phyloP scores from a whole-genome alignment of 2,888 invertebrate species.

The Lasioglossum oenotherae region DNA sequence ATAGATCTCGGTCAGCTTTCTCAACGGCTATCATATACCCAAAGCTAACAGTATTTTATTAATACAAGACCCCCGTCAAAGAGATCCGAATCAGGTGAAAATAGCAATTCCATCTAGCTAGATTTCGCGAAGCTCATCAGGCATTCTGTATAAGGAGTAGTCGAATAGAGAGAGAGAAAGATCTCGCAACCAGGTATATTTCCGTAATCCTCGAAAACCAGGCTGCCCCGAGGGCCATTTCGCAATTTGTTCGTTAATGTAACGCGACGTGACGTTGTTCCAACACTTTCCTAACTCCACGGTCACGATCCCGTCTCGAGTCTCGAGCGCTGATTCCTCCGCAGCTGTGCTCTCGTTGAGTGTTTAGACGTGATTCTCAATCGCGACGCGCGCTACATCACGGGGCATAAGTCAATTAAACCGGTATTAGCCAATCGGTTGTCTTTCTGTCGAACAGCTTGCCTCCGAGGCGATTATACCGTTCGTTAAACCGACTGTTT shows the following conservation, averaged over 20 bases:
- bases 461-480: conserved; percentile 33
- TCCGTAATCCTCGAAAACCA: background rate
- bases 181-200: conserved; percentile 11
- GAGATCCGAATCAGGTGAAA: background rate
- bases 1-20: background rate
- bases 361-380: conserved; percentile 61
- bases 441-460: conserved; percentile 30
- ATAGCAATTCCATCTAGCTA: background rate
- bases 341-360: conserved; percentile 65
- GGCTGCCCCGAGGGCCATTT: conserved; percentile 11
- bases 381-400: conserved; percentile 61
- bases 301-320: conserved; percentile 58
- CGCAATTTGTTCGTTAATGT: conserved; percentile 55
- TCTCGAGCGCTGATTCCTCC: conserved; percentile 41
- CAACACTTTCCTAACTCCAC: conserved; percentile 56
- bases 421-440: conserved; percentile 61
- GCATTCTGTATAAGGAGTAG: background rate
- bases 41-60: background rate
- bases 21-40: background rate
- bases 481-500: conserved; percentile 20
- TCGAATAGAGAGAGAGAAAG: background rate
- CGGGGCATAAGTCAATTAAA: conserved; percentile 70
- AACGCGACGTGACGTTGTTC: conserved; percentile 54
- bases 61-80: background rate
- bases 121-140: background rate